These are phyloP conservation scores for Coregonus sp. DNA, from an alignment of 2,797 vertebrate genomes.

Conservation along the genomic window DNA sequence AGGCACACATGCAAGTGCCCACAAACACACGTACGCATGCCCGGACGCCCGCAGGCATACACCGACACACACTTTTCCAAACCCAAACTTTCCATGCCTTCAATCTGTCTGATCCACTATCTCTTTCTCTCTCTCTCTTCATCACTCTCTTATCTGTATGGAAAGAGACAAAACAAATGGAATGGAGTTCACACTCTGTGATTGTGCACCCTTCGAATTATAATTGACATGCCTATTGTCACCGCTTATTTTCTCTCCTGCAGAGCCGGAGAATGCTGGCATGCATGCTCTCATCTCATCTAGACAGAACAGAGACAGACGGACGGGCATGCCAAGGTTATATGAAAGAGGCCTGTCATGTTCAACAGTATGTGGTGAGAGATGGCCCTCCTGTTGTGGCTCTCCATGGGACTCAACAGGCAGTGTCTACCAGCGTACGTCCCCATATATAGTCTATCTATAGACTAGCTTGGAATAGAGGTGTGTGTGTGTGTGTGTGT, in stretches of 20 bases:
- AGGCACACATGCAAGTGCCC: not conserved
- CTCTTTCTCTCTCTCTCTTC: not conserved
- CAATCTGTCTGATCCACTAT: not conserved
- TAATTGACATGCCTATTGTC: not conserved
- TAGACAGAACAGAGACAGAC: conserved; percentile 18
- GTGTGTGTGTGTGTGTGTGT: not conserved
- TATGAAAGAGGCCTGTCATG: not conserved
- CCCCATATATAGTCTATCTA: too few species aligned
- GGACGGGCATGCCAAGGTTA: conserved; percentile 2
- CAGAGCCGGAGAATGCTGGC: not conserved
- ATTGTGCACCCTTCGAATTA: not conserved
- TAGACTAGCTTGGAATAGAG: not conserved
- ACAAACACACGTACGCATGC: not conserved
- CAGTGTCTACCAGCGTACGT: not conserved
- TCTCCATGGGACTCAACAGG: not conserved
- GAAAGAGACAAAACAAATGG: not conserved
- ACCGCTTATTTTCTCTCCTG: not conserved
- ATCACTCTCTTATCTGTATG: not conserved
- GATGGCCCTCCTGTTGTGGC: not conserved
- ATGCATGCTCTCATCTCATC: not conserved
- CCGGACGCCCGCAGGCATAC: not conserved
- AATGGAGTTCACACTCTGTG: not conserved
- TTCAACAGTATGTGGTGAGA: not conserved
- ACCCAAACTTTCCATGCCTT: not conserved
- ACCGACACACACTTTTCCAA: not conserved